phyloP scores from a whole-genome alignment of 2,113 vertebrate species.

The Amia ocellicauda region DNA sequence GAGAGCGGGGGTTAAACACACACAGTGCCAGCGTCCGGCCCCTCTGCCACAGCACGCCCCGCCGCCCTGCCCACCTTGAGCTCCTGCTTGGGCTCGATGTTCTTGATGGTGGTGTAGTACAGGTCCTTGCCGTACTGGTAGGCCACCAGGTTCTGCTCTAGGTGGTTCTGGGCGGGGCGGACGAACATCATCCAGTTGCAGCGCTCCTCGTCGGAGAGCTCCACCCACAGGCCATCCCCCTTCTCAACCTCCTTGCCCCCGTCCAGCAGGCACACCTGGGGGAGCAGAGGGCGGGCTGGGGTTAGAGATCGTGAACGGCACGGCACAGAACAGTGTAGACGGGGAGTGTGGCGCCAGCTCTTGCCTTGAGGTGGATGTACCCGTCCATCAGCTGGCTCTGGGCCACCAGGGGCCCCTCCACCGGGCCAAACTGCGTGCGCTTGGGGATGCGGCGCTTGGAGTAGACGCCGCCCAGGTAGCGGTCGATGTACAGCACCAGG shows the following conservation, averaged over 20 bases:
- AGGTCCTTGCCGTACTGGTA: conserved; percentile 95
- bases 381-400: conserved; percentile 80
- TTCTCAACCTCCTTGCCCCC: conserved; percentile 73
- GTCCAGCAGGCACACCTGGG: conserved; percentile 79
- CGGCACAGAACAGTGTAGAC: background rate
- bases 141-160: conserved; percentile 96
- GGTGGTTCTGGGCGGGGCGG: conserved; percentile 89
- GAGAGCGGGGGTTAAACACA: background rate
- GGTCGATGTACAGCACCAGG: conserved; percentile 87
- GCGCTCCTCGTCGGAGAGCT: conserved; percentile 88
- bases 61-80: conserved; percentile 75
- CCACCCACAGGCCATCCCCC: conserved; percentile 85
- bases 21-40: too few species aligned
- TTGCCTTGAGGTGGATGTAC: conserved; percentile 90
- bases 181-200: conserved; percentile 99
- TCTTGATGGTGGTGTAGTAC: conserved; percentile 94
- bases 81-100: conserved; percentile 94
- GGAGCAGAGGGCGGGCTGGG: background rate
- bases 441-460: conserved; percentile 94
- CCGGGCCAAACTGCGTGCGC: conserved; percentile 92
- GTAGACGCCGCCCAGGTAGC: conserved; percentile 89
- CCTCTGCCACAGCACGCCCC: background rate
- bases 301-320: background rate
- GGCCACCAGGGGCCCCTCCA: conserved; percentile 85
- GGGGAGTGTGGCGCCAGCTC: background rate